Percentiles rank a stretch among this genome's conserved stretches.
These are phyloP conservation scores for Halcyon senegalensis DNA, from an alignment of 2,113 vertebrate species.

Conservation along the genomic window DNA sequence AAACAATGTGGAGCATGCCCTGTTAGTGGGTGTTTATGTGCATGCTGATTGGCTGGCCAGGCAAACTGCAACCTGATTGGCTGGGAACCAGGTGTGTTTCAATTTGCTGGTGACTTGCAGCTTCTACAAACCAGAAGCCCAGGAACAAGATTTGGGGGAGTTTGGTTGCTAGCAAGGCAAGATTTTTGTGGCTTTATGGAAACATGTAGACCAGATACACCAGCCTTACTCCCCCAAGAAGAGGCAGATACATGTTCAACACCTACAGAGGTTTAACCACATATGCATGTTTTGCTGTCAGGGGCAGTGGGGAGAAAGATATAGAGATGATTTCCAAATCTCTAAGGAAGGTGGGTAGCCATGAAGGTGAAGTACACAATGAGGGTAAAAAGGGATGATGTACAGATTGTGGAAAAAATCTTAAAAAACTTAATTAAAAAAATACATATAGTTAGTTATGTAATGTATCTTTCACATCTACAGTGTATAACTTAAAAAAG, in stretches of 20 bases:
- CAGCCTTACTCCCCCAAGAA: neutral
- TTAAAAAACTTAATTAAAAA: neutral
- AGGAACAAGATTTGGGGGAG: neutral
- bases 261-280: neutral
- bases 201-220: no score
- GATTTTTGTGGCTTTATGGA: neutral
- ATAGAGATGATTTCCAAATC: neutral
- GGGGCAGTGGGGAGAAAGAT: neutral
- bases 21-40: neutral
- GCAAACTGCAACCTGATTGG: neutral
- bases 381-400: neutral
- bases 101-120: neutral
- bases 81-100: neutral
- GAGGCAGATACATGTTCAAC: neutral
- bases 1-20: fast-evolving
- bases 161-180: neutral
- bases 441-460: no score
- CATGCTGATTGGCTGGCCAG: neutral
- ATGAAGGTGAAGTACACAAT: neutral
- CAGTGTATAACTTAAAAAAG: neutral
- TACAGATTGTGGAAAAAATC: neutral
- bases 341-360: neutral
- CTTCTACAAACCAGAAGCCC: neutral
- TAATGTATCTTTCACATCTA: neutral
- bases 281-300: neutral